Evolutionary conservation across 2,888 invertebrate genomes (phyloP), one percentile per base, ranked within the genome.

Genomic region (Aleiodes alternator): DNA sequence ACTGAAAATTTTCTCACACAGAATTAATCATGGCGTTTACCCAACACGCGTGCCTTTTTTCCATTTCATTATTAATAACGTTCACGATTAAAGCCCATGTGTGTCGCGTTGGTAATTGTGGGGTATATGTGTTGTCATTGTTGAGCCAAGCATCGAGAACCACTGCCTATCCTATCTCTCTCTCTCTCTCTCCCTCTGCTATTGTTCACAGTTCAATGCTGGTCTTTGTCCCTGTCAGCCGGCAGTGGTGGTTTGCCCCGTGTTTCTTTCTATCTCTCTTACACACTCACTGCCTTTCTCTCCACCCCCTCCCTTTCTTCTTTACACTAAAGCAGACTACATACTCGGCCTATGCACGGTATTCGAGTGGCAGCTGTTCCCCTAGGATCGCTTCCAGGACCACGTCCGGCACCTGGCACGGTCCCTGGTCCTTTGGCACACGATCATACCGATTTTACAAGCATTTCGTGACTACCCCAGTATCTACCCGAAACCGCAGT

Each of bases 171-270:
- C 38, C 23, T 23, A 23, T 23, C 1, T 38, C 43, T 43, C 43
- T 43, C 16, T 59, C 66, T 69, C 53, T 48, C 34, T 59, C 75
- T 59, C 57, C 59, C 61, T 50, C 69, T 50, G 71, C 69, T 70
- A 78, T 78, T 78, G 78, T 78, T 48, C 78, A n/a, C 70, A 43
- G 75, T 69, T 76, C 71, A 78, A 78, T 76, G 71, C 73, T 23
- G 53, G 69, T 73, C 76, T 76, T 76, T 78, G 78, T 78, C 71
- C 66, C 14, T 55, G 43, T 73, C 70, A 73, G 72, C 73, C 75
- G 61, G 59, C 66, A 56, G 56, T 55, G 48, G 55, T 72, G 51
- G 69, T 64, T 69, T 68, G 69, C 55, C 57, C 59, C 53, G 31
- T 56, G n/a, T n/a, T n/a, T n/a, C 56, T 56, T 50, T 56, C 57